Percentiles rank a stretch among this genome's conserved stretches.
Conservation (phyloP, 2,888 invertebrate species). For the Lordiphosa andalusiaca region DNA sequence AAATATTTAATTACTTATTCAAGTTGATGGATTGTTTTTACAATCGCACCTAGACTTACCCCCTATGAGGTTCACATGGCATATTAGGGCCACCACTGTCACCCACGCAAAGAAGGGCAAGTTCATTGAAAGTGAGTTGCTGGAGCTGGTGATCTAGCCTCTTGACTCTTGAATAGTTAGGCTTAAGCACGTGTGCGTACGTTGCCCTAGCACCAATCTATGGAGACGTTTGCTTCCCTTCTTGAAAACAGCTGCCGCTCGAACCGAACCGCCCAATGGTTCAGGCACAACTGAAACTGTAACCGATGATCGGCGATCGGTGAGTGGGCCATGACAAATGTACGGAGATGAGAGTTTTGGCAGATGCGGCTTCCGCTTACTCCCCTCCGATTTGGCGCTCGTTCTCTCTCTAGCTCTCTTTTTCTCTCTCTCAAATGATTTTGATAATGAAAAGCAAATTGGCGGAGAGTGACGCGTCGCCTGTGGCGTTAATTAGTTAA, state of each 20-base stretch:
- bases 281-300: slow-evolving; percentile 50
- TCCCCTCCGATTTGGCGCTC: slow-evolving; percentile 11
- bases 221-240: neutral
- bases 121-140: neutral
- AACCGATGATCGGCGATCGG: slow-evolving; percentile 9
- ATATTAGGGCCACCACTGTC: neutral
- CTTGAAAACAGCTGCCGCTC: slow-evolving; percentile 1
- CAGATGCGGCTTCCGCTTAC: slow-evolving; percentile 32
- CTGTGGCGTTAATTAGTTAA: slow-evolving; percentile 49
- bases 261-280: slow-evolving; percentile 58
- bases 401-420: slow-evolving; percentile 2
- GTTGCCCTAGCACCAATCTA: slow-evolving; percentile 24
- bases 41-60: neutral
- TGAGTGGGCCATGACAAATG: slow-evolving; percentile 7
- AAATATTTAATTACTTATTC: neutral
- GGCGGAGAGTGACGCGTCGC: slow-evolving; percentile 13
- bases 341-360: slow-evolving; percentile 17
- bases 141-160: neutral
- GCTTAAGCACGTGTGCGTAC: slow-evolving; percentile 24
- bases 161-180: neutral
- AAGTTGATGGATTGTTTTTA: neutral
- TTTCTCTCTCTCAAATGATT: slow-evolving; percentile 10
- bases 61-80: neutral
- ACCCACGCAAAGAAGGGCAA: neutral
- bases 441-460: slow-evolving; percentile 15